A percentile compares a stretch with the other conserved stretches of the same genome.
These are phyloP conservation scores for Protonibea diacanthus DNA, from an alignment of 2,797 vertebrate species.

Conservation along the genomic window DNA sequence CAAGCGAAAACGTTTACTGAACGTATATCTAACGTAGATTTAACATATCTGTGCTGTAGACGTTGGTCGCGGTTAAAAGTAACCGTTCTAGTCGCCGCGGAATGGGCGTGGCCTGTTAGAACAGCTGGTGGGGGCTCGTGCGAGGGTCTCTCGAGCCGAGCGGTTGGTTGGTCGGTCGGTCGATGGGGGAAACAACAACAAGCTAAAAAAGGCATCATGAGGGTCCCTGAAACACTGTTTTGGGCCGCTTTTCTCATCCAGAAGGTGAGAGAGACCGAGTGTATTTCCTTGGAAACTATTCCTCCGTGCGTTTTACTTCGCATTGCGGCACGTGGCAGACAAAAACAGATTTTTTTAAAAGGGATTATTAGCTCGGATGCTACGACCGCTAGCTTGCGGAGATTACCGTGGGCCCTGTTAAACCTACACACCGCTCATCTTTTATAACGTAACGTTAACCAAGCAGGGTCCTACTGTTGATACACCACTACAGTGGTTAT, in stretches of 20 bases:
- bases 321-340: background rate
- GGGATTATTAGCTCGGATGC: constrained; percentile 67
- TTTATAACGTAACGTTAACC: constrained; percentile 4
- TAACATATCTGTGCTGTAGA: too few species aligned
- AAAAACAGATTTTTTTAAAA: background rate
- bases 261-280: constrained; percentile 76
- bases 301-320: background rate
- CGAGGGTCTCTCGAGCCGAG: constrained; percentile 25
- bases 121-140: constrained; percentile 63
- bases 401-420: constrained; percentile 58
- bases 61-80: too few species aligned
- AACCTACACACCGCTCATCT: constrained; percentile 30
- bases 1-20: too few species aligned
- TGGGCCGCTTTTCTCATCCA: constrained; percentile 82
- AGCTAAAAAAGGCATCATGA: constrained; percentile 77
- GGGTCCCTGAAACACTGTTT: constrained; percentile 74
- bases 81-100: accelerated
- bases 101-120: constrained; percentile 57
- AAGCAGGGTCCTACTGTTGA: background rate
- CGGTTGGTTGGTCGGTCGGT: constrained; percentile 33
- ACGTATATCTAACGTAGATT: too few species aligned
- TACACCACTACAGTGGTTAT: background rate
- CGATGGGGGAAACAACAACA: constrained; percentile 79
- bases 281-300: background rate
- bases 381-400: constrained; percentile 77